Base-by-base conservation (phyloP, 2,888 invertebrate genomes). In the Callosobruchus maculatus region DNA sequence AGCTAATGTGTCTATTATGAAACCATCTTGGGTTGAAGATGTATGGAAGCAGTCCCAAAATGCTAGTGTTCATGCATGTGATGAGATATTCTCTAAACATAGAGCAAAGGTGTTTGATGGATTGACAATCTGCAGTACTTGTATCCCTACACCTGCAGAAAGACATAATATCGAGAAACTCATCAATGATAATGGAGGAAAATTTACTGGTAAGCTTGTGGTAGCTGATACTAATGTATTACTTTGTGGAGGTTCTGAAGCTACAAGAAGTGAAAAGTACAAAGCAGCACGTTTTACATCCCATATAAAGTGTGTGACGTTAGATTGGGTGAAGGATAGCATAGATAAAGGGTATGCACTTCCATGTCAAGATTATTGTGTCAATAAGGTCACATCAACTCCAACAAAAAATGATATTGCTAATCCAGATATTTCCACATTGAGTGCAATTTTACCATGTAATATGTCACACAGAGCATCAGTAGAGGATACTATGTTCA, bases 321-420 rank as follows among this genome's bases (percentile, higher is more conserved):
- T 93, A 0, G 88, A 92, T 0, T 98, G 98, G 97, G 88, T 97
- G 67, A 89, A 90, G 73, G 94, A 95, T 31, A 95, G 95, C n/a
- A 89, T 93, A 0, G 88, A 90, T 26, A 90, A 89, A 26, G 95
- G 95, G 0, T 93, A 91, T 77, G 92, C 94, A 0, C 80, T 94
- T 68, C 92, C 93, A 0, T 88, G 89, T 2, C 85, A 89, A 71
- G 92, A 92, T 80, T 87, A 90, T 72, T 67, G 76, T 74, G 77
- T 80, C 21, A 71, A 78, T 20, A 80, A 77, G 72, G 73, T 90
- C 89, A 92, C 92, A 0, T 95, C 95, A 0, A 94, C 94, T 0
- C 95, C 95, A 0, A 90, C 93, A 0, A 91, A 91, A 73, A 86
- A 86, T 30, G 87, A 87, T 78, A 83, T 76, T 66, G 77, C 84